Conservation (phyloP, 2,888 invertebrate species). For the Caenorhabditis sp. region DNA sequence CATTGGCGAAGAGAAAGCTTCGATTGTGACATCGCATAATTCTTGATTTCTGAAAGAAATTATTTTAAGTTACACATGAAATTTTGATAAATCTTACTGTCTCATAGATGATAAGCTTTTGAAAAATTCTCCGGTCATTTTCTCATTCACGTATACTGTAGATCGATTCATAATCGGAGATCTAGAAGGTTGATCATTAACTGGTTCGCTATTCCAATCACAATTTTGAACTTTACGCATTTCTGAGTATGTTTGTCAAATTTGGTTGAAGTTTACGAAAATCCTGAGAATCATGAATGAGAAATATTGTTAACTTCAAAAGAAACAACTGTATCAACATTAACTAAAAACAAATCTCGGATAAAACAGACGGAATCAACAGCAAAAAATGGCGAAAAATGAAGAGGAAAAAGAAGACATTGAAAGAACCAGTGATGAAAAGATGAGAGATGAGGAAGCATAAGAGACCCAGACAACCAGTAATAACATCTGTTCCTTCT, state of each 20-base stretch:
- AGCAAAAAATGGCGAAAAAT: not conserved
- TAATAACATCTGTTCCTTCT: not conserved
- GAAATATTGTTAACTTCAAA: not conserved
- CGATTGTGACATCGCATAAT: constrained; percentile 33
- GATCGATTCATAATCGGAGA: constrained; percentile 26
- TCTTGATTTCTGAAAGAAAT: constrained; percentile 21
- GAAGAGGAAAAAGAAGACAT: constrained; percentile 1
- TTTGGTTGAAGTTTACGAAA: too few species aligned
- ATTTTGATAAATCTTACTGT: constrained; percentile 16
- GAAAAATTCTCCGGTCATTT: constrained; percentile 35
- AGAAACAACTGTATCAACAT: too few species aligned
- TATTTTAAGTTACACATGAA: not conserved
- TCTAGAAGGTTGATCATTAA: constrained; percentile 19
- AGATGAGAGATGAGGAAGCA: constrained; percentile 1
- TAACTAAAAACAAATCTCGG: too few species aligned
- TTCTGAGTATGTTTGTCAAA: too few species aligned
- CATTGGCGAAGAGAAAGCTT: constrained; percentile 19
- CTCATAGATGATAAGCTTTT: constrained; percentile 27
- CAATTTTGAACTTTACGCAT: not conserved
- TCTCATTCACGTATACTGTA: constrained; percentile 25
- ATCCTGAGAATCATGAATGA: too few species aligned
- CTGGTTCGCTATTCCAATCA: constrained; percentile 23
- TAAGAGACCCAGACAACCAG: not conserved
- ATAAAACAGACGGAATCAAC: too few species aligned
- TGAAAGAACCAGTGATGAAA: constrained; percentile 7